A percentile compares a stretch with the other conserved stretches of the same genome.
phyloP scores from a whole-genome alignment of 2,113 vertebrate species.

The Dromiciops gliroides region DNA sequence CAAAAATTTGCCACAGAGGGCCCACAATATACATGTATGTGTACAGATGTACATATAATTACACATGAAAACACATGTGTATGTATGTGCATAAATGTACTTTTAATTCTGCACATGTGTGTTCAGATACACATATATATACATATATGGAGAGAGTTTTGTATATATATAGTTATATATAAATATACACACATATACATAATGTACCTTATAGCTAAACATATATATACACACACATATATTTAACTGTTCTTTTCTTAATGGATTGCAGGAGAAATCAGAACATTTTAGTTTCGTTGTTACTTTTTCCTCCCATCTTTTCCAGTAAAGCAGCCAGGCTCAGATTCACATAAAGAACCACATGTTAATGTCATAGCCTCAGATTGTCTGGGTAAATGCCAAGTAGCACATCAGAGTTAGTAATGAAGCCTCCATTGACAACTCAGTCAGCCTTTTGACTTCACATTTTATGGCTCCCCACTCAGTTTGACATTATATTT shows the following conservation, averaged over 20 bases:
- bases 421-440: constrained; percentile 55
- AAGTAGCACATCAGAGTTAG: constrained; percentile 64
- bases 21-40: not conserved
- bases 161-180: not conserved
- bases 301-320: constrained; percentile 1
- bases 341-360: constrained; percentile 29
- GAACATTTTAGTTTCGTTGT: constrained; percentile 25
- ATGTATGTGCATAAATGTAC: no score
- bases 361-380: constrained; percentile 68
- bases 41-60: no score
- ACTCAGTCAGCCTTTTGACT: constrained; percentile 67
- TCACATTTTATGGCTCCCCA: constrained; percentile 51
- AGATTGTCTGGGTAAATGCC: constrained; percentile 70
- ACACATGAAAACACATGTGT: no score
- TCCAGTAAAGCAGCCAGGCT: constrained; percentile 43
- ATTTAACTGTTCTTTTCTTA: constrained; percentile 39
- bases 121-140: no score
- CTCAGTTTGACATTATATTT: constrained; percentile 65
- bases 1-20: not conserved
- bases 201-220: not conserved
- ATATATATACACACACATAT: constrained; percentile 11
- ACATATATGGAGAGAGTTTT: no score
- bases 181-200: not conserved
- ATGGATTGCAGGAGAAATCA: constrained; percentile 50
- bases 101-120: no score